Base-by-base conservation (phyloP, 2,888 invertebrate genomes). In the Aradus depressus region DNA sequence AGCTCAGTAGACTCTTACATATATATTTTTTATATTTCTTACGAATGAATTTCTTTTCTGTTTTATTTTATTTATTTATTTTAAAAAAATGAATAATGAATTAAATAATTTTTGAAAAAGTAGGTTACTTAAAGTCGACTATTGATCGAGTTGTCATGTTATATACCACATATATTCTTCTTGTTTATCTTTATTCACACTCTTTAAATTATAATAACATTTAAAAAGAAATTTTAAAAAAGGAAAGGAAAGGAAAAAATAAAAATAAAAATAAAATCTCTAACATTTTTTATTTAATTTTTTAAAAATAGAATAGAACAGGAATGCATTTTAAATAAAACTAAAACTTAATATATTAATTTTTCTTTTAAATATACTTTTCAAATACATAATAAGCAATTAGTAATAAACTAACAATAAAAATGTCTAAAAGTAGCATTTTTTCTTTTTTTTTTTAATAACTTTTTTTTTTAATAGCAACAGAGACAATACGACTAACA, bases 301-400 rank as follows among this genome's bases (percentile, higher is more conserved):
- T 49, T 41, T 49, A 49, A n/a, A n/a, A n/a, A n/a, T 31, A 49
- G 26, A 38, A 35, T 49, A 41, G 48, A 49, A 49, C 49, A 49
- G 54, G 54, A 54, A 54, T 54, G 54, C 54, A 51, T 54, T 54
- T 51, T 54, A 51, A 50, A 54, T 54, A 54, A 54, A 54, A 54
- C 50, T 54, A 44, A 53, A 54, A 54, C 54, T 52, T 50, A 54
- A 54, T 54, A 54, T 42, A 43, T 50, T 34, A 42, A 23, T 50
- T 38, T 37, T 34, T 25, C 35, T 34, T 43, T 34, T 37, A 43
- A 51, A 51, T 44, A 43, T 44, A 38, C 47, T 52, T 44, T 52
- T 44, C 31, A 32, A 37, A 49, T 52, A 49, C 52, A 49, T 28
- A 39, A 49, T 41, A 35, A 49, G 41, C 49, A 49, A 48, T 25